These are phyloP conservation scores for Eriocheir sinensis DNA, from an alignment of 1,140 invertebrate genomes.

Conservation along the genomic window DNA sequence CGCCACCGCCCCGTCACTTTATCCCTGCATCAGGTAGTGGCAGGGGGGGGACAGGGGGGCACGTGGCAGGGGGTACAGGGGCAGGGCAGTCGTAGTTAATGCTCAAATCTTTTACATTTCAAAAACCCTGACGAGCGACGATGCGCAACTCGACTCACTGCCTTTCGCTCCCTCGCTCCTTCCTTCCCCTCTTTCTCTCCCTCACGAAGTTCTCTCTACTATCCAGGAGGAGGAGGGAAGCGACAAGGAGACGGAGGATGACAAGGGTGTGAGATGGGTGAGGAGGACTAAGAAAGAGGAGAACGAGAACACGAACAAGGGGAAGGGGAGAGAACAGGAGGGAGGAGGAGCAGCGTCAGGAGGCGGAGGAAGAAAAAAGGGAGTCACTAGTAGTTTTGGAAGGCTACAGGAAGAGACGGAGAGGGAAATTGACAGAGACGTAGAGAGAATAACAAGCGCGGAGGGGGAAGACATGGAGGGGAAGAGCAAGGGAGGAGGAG, in stretches of 20 bases:
- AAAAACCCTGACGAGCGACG: background rate
- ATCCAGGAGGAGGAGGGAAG: background rate
- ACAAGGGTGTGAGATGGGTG: background rate
- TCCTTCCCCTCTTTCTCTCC: too few species aligned
- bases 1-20: conserved; percentile 33
- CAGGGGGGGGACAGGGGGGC: background rate
- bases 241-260: background rate
- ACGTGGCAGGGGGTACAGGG: background rate
- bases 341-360: background rate
- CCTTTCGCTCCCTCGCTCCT: too few species aligned
- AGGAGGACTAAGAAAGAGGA: background rate
- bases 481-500: background rate
- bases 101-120: conserved; percentile 15
- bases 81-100: background rate
- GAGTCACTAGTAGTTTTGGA: background rate
- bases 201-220: too few species aligned
- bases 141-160: background rate
- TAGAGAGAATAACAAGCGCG: background rate
- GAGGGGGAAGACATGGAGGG: background rate
- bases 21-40: background rate
- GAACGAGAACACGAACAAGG: background rate
- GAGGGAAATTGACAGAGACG: conserved; percentile 17
- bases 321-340: background rate
- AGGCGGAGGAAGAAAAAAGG: background rate
- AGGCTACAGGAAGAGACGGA: too few species aligned